phyloP scores from a whole-genome alignment of 2,113 vertebrate genomes.

The Coryphaenoides rupestris region DNA sequence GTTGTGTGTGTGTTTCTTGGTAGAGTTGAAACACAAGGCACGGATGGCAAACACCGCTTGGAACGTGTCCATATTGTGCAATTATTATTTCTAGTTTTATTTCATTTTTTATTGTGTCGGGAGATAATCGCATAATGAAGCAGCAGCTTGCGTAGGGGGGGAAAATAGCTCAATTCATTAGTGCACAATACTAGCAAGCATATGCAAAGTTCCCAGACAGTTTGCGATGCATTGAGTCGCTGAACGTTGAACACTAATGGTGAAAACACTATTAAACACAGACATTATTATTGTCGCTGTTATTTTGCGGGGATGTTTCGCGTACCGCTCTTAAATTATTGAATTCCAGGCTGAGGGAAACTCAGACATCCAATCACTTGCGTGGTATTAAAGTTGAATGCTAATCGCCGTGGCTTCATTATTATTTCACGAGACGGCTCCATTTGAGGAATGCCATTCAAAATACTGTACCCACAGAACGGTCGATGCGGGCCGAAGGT shows the following conservation, averaged over 20 bases:
- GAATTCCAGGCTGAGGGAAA: conserved; percentile 51
- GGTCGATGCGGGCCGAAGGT: conserved; percentile 72
- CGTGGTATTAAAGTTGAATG: conserved; percentile 63
- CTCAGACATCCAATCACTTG: conserved; percentile 66
- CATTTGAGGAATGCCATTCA: conserved; percentile 75
- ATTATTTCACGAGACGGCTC: conserved; percentile 63
- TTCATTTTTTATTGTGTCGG: no score
- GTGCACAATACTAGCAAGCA: no score
- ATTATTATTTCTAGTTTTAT: no score
- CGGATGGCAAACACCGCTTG: no score
- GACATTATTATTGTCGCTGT: not conserved
- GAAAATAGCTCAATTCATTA: no score
- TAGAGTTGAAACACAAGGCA: no score
- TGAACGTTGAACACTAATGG: conserved; percentile 17
- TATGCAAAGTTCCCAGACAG: not conserved
- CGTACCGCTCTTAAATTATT: conserved; percentile 40
- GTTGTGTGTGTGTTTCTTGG: conserved; percentile 3
- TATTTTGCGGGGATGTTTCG: conserved; percentile 39
- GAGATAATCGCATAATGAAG: no score
- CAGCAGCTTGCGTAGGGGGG: no score
- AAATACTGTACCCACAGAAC: conserved; percentile 66
- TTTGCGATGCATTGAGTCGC: conserved; percentile 4
- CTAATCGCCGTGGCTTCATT: conserved; percentile 67
- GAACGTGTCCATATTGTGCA: no score
- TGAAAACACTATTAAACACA: conserved; percentile 7